A percentile compares a stretch with the other conserved stretches of the same genome.
phyloP scores from a whole-genome alignment of 2,888 invertebrate genomes.

The Callosobruchus maculatus region DNA sequence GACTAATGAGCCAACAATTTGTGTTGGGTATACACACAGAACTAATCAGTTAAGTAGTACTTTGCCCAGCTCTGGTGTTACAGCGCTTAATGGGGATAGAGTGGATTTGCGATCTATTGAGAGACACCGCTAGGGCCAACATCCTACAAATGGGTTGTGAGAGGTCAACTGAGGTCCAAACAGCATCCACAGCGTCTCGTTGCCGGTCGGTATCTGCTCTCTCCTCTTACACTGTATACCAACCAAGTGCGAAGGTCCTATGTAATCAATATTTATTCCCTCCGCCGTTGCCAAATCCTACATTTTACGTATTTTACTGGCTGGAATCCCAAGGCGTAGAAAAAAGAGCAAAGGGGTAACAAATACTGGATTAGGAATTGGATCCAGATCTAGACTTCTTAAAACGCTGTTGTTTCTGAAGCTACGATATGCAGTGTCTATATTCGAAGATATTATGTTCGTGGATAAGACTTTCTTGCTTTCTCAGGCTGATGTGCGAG shows the following conservation, averaged over 20 bases:
- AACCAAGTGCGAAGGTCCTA: constrained; percentile 37
- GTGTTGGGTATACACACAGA: too few relatives aligned
- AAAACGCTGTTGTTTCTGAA: too few relatives aligned
- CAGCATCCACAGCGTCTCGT: neutral
- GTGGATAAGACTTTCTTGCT: too few relatives aligned
- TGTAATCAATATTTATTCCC: constrained; percentile 46
- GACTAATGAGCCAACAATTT: too few relatives aligned
- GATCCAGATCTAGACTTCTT: neutral
- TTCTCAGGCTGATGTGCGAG: too few relatives aligned
- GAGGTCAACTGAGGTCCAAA: neutral
- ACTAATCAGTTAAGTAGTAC: too few relatives aligned
- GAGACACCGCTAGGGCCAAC: neutral
- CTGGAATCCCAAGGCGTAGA: neutral
- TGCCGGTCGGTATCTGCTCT: neutral
- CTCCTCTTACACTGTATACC: constrained; percentile 15
- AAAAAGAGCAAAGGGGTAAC: neutral
- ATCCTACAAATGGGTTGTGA: neutral
- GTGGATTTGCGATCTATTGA: neutral
- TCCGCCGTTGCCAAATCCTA: constrained; percentile 17
- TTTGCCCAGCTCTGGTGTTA: too few relatives aligned
- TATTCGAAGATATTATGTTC: too few relatives aligned
- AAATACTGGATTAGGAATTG: too few relatives aligned
- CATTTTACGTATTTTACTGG: neutral
- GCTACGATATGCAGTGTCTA: too few relatives aligned
- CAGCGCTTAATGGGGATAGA: too few relatives aligned